phyloP scores from a whole-genome alignment of 2,797 vertebrate species.

The Halcyon smyrnensis region DNA sequence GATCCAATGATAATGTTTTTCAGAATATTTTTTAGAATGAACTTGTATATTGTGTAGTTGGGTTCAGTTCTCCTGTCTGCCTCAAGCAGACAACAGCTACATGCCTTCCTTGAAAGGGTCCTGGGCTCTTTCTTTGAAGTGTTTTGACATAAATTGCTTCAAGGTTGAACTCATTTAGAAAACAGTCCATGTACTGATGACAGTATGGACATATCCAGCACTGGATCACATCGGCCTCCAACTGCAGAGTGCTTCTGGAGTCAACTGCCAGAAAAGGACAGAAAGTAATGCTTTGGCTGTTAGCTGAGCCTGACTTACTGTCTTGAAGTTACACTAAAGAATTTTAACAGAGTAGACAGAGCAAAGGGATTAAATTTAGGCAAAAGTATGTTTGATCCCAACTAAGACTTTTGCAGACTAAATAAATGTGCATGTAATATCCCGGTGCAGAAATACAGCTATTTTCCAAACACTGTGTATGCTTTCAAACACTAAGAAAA shows the following conservation, averaged over 20 bases:
- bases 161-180: background rate
- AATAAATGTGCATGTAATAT: background rate
- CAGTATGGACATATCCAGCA: background rate
- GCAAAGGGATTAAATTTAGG: background rate
- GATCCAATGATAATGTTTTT: background rate
- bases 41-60: background rate
- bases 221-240: background rate
- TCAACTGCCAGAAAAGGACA: background rate
- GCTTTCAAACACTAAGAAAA: background rate
- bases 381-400: background rate
- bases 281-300: background rate
- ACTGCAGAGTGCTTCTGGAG: background rate
- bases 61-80: background rate
- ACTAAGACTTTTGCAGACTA: background rate
- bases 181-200: background rate
- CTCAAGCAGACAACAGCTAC: background rate
- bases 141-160: background rate
- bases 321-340: background rate
- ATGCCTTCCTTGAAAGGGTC: background rate
- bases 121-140: background rate
- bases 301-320: background rate
- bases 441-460: background rate
- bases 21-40: background rate
- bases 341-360: background rate
- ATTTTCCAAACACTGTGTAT: background rate